These are phyloP conservation scores for Siniperca chuatsi DNA, from an alignment of 2,113 vertebrate genomes.

Conservation along the genomic window DNA sequence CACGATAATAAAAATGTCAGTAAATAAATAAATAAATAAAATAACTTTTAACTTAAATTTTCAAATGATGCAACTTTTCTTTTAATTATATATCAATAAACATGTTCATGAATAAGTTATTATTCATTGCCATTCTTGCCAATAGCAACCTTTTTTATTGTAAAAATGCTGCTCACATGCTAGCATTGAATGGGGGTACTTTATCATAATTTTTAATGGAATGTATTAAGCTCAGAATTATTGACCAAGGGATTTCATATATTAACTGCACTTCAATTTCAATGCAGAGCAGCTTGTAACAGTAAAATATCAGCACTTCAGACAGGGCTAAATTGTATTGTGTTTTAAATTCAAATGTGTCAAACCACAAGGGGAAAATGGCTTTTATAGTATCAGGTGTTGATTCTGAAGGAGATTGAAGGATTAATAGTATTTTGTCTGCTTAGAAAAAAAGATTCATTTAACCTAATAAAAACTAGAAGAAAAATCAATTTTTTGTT, in stretches of 20 bases:
- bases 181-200: background rate
- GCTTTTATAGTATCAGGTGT: slow-evolving; percentile 35
- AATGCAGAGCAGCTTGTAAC: background rate
- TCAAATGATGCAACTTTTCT: too few species aligned
- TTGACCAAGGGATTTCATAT: background rate
- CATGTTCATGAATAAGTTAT: background rate
- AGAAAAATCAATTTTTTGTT: background rate
- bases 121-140: too few species aligned
- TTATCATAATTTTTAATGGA: background rate
- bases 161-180: background rate
- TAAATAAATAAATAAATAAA: background rate
- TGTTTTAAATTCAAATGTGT: slow-evolving; percentile 12
- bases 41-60: too few species aligned
- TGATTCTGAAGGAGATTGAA: slow-evolving; percentile 3
- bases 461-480: background rate
- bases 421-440: slow-evolving; percentile 8
- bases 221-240: background rate
- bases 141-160: too few species aligned
- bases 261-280: background rate
- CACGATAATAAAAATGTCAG: background rate
- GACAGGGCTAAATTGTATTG: background rate
- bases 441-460: background rate
- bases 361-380: background rate
- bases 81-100: background rate
- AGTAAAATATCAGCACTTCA: background rate